These are phyloP conservation scores for Manis javanica DNA, from an alignment of 2,797 vertebrate genomes.

Conservation along the genomic window DNA sequence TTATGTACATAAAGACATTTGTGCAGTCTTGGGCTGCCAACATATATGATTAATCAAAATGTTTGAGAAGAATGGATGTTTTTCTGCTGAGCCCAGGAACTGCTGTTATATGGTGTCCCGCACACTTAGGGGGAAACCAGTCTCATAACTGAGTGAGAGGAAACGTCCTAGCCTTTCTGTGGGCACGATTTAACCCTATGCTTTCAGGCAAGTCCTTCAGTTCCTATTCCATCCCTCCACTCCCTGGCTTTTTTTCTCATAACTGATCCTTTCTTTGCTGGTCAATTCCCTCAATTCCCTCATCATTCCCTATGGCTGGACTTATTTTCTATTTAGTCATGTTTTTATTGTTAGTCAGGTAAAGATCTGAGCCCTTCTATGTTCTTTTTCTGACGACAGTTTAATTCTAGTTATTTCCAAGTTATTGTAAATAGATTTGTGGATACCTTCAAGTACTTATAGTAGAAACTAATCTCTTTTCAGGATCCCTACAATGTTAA, in stretches of 20 bases:
- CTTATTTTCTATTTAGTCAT: neutral
- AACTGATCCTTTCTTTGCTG: neutral
- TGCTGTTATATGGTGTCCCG: too few species aligned
- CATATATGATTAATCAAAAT: neutral
- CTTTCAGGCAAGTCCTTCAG: neutral
- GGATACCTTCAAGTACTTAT: neutral
- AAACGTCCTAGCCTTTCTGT: neutral
- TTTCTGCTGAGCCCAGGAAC: neutral
- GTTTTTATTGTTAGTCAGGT: neutral
- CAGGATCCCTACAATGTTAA: neutral
- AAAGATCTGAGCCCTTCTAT: neutral
- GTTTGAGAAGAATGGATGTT: neutral
- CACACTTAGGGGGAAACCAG: neutral
- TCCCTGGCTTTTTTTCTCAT: neutral
- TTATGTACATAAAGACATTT: neutral
- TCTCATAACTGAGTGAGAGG: neutral
- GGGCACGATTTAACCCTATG: neutral
- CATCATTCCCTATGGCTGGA: neutral
- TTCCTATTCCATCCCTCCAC: neutral
- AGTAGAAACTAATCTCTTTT: neutral
- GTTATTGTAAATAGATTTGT: conserved; percentile 9
- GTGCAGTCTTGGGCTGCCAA: neutral
- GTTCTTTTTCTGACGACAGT: neutral
- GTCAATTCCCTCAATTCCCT: neutral
- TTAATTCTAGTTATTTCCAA: conserved; percentile 33